A percentile compares a stretch with the other conserved stretches of the same genome.
These are phyloP conservation scores for Pipistrellus kuhlii DNA, from an alignment of 2,797 vertebrate species.

Conservation along the genomic window DNA sequence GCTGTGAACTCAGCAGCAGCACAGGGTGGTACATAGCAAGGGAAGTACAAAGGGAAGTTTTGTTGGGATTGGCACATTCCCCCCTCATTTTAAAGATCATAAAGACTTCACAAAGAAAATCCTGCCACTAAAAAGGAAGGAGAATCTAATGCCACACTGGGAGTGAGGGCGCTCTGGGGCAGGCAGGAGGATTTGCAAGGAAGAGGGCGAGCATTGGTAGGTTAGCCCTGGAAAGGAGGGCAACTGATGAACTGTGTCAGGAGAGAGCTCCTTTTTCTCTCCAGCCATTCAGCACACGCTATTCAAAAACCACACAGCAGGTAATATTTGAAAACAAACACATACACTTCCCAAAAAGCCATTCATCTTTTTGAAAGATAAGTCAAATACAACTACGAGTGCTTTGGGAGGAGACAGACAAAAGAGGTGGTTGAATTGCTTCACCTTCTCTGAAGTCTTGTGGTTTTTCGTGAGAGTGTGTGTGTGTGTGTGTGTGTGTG, in stretches of 20 bases:
- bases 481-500: not conserved
- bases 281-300: not conserved
- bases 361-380: not conserved
- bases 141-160: not conserved
- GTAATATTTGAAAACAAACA: not conserved
- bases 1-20: not conserved
- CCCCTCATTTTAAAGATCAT: constrained; percentile 17
- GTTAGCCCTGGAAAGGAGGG: not conserved
- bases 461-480: not conserved
- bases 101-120: not conserved
- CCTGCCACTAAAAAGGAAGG: not conserved
- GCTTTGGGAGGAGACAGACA: not conserved
- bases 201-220: not conserved
- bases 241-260: too few relatives aligned
- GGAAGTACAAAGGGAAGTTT: constrained; percentile 12
- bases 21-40: not conserved
- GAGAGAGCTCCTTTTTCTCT: not conserved
- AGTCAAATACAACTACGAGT: not conserved
- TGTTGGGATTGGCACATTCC: not conserved
- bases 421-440: not conserved
- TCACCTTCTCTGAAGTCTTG: not conserved
- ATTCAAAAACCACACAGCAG: not conserved
- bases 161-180: not conserved
- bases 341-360: not conserved
- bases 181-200: not conserved